A percentile compares a stretch with the other conserved stretches of the same genome.
These are phyloP conservation scores for Eucriotettix oculatus DNA, from an alignment of 2,888 invertebrate species.

Conservation along the genomic window DNA sequence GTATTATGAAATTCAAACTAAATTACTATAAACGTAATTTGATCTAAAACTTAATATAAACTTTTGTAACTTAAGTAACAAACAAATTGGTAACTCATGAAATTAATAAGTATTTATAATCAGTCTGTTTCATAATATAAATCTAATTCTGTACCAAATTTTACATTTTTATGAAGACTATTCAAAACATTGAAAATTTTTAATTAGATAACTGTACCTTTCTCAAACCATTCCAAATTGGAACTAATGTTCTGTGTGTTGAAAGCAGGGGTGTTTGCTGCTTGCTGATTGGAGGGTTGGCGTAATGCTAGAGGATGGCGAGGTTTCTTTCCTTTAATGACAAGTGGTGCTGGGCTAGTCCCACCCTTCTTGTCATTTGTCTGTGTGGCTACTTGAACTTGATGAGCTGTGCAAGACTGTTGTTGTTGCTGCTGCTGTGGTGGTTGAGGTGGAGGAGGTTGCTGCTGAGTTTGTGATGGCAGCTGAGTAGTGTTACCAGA, in stretches of 20 bases:
- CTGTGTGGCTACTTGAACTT: slow-evolving; percentile 44
- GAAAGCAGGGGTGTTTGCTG: slow-evolving; percentile 19
- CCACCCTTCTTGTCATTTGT: slow-evolving; percentile 21
- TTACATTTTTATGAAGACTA: no score
- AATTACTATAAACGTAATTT: no score
- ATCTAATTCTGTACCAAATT: neutral
- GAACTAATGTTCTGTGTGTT: slow-evolving; percentile 22
- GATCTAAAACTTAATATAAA: no score
- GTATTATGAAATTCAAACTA: no score
- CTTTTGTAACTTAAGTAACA: no score
- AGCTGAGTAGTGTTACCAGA: neutral
- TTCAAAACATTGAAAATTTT: no score
- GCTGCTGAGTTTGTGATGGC: neutral
- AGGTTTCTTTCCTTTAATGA: slow-evolving; percentile 26
- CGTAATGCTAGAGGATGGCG: slow-evolving; percentile 22
- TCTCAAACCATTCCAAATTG: neutral
- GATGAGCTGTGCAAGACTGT: slow-evolving; percentile 24
- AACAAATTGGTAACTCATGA: no score
- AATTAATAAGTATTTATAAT: no score
- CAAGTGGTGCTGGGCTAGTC: slow-evolving; percentile 13
- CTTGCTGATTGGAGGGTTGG: slow-evolving; percentile 4
- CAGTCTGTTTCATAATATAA: neutral
- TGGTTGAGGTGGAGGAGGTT: neutral
- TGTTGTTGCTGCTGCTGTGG: slow-evolving; percentile 2
- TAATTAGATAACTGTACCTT: neutral